phyloP scores from a whole-genome alignment of 2,113 vertebrate genomes.

The Trichechus manatus region DNA sequence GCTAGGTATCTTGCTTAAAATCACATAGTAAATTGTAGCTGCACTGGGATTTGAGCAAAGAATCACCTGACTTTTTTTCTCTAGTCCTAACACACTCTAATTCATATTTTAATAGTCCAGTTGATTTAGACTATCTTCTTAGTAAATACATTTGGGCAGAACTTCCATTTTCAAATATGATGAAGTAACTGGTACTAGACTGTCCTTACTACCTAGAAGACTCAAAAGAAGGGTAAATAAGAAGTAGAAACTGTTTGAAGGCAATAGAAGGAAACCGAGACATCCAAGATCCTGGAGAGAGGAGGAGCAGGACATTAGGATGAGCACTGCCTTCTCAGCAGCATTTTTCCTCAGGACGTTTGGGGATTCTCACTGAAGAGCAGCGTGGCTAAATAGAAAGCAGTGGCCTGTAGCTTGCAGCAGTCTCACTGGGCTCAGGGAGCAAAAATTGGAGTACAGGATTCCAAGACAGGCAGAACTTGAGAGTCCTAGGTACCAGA shows the following conservation, averaged over 20 bases:
- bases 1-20: background rate
- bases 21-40: background rate
- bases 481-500: background rate
- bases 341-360: background rate
- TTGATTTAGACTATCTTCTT: background rate
- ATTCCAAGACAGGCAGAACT: background rate
- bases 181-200: background rate
- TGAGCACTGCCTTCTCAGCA: background rate
- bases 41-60: background rate
- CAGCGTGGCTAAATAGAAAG: background rate
- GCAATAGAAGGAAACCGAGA: background rate
- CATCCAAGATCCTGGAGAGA: background rate
- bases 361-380: background rate
- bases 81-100: background rate
- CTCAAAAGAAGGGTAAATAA: background rate
- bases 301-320: background rate
- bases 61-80: background rate
- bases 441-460: background rate
- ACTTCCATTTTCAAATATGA: background rate
- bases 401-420: background rate
- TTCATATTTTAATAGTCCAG: background rate
- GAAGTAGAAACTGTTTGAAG: background rate
- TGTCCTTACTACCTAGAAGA: background rate
- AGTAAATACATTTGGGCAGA: background rate
- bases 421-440: background rate